Evolutionary conservation across 2,888 invertebrate genomes (phyloP), one percentile per base, ranked within the genome.

Genomic region (Icerya purchasi): DNA sequence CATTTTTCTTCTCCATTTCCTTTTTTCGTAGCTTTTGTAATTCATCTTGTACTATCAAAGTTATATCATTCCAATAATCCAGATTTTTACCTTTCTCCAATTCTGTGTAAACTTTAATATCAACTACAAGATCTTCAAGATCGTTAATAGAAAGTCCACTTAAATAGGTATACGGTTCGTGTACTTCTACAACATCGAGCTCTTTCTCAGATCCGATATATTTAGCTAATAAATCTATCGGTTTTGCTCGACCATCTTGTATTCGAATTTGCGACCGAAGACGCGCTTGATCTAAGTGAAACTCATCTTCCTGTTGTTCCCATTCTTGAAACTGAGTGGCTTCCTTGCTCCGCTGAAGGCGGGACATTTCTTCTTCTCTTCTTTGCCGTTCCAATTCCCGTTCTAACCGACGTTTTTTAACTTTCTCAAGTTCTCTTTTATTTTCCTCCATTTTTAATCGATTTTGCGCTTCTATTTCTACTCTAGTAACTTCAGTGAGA

Each of bases 301-400:
- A 98, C 71, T 90, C 83, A 72, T 97, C 94, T 74, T 99, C 98
- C 69, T 96, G 94, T 50, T 86, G 80, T 68, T 89, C 87, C 93
- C 96, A 97, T 68, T 88, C 88, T 70, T 87, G 81, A 71, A 86
- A 84, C 70, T 90, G 90, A 60, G 89, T 87, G 58, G 92, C 84
- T 74, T 91, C 84, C 74, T 90, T 86, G 68, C 89, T 81, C 66
- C 91, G 77, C 68, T 96, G 92, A 68, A 90, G 76, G 70, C 87
- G 77, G 69, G 84, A 81, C 72, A 84, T 82, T 70, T 89, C 88
- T 63, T 86, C 84, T 69, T 90, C 90, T 10, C 85, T 72, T 69
- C 83, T 78, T 67, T 84, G 84, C 3, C 88, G 78, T 71, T 91
- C 91, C 63, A 84, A 76, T 74, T 96, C 94, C 63, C 92, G 77